Percentiles rank a stretch among this genome's conserved stretches.
These are phyloP conservation scores for Pseudopodoces humilis DNA, from an alignment of 2,113 vertebrate genomes.

Conservation along the genomic window DNA sequence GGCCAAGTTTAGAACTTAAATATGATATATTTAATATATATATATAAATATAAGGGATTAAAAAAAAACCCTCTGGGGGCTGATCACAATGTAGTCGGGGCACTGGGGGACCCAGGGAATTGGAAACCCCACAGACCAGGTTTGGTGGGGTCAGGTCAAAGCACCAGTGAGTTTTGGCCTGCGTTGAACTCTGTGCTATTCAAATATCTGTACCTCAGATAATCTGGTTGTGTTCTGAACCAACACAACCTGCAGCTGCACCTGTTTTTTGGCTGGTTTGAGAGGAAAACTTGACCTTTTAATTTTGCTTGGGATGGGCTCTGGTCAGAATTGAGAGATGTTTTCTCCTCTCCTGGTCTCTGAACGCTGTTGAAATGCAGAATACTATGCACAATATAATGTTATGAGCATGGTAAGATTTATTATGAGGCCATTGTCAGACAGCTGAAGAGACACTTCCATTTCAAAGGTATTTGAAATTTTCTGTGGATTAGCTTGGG, in stretches of 20 bases:
- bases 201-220: neutral
- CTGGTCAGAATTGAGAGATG: neutral
- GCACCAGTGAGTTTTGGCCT: neutral
- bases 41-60: no score
- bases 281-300: neutral
- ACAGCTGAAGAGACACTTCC: neutral
- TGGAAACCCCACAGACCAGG: neutral
- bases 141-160: neutral
- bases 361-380: neutral
- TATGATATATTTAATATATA: no score
- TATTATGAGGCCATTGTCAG: neutral
- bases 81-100: neutral
- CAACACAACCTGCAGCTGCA: neutral
- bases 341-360: neutral
- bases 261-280: neutral
- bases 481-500: conserved; percentile 15
- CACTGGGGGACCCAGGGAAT: neutral
- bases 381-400: neutral
- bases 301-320: neutral
- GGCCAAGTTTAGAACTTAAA: neutral
- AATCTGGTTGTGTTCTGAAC: neutral
- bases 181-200: accelerated
- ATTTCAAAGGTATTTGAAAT: conserved; percentile 32
- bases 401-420: neutral
- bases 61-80: neutral